A percentile compares a stretch with the other conserved stretches of the same genome.
Evolutionary conservation across 2,888 invertebrate species (phyloP).

Genomic region (Onchidella celtica): DNA sequence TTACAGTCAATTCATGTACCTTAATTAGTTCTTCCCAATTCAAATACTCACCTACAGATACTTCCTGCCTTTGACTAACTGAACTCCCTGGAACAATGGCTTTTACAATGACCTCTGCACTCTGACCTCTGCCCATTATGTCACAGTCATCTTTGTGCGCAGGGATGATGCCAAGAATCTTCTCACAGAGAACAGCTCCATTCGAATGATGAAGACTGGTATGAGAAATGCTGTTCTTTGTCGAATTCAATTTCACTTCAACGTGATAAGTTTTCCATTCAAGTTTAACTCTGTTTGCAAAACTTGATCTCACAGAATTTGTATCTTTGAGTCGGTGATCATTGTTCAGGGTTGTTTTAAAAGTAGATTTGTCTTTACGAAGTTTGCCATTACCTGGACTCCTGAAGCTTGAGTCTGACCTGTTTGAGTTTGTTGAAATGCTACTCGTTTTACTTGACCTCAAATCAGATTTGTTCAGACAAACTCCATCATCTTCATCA

Average conservation of each 20-base stretch:
- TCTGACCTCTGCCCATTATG: neutral
- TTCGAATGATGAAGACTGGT: neutral
- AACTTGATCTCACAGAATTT: slow-evolving; percentile 1
- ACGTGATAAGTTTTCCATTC: slow-evolving; percentile 17
- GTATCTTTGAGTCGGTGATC: neutral
- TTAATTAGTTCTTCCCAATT: too few species aligned
- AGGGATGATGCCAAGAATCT: slow-evolving; percentile 34
- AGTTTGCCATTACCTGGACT: neutral
- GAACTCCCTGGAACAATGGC: slow-evolving; percentile 12
- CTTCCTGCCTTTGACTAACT: neutral
- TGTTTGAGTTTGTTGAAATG: slow-evolving; percentile 18
- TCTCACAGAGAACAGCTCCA: slow-evolving; percentile 20
- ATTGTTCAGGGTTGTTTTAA: neutral
- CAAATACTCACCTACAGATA: slow-evolving; percentile 21
- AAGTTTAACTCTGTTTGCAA: neutral
- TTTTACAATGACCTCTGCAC: slow-evolving; percentile 24
- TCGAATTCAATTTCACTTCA: neutral
- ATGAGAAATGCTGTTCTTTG: neutral
- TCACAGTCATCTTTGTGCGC: slow-evolving; percentile 2
- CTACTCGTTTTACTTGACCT: slow-evolving; percentile 40
- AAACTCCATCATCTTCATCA: slow-evolving; percentile 38
- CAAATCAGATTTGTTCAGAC: slow-evolving; percentile 28
- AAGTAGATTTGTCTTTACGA: neutral
- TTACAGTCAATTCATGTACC: too few species aligned
- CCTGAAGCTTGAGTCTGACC: neutral